Evolutionary conservation across 1,140 invertebrate species (phyloP).

Genomic region (Hyles euphorbiae): DNA sequence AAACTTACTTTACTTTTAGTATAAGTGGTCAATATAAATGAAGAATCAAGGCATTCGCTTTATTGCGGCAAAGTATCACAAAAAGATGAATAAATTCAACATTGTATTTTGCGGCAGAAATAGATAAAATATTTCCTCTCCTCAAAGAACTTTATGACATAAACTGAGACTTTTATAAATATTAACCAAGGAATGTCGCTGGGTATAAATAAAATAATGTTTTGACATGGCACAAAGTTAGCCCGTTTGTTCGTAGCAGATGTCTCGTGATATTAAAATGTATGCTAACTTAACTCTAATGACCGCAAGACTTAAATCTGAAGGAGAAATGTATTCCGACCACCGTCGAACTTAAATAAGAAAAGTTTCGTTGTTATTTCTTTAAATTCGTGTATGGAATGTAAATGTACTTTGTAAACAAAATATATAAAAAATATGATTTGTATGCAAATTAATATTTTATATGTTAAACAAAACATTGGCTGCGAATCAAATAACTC

Average conservation of each 20-base stretch:
- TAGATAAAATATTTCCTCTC: no score
- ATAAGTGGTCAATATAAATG: no score
- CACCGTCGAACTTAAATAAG: conserved; percentile 39
- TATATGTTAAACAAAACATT: not conserved
- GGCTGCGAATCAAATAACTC: not conserved
- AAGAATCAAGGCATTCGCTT: no score
- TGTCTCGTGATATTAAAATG: conserved; percentile 42
- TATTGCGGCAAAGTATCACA: no score
- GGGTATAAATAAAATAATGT: conserved; percentile 39
- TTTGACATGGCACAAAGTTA: conserved; percentile 36
- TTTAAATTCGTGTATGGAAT: conserved; percentile 15
- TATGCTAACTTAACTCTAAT: conserved; percentile 55
- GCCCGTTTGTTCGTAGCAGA: conserved; percentile 29
- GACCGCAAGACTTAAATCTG: conserved; percentile 53
- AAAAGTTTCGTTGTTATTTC: conserved; percentile 38
- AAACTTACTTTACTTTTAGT: no score
- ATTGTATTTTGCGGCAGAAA: no score
- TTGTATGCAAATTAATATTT: conserved; percentile 7
- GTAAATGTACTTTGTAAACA: conserved; percentile 20
- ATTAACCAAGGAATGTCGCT: not conserved
- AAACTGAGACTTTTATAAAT: not conserved
- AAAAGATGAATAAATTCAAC: no score
- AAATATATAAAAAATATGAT: conserved; percentile 1
- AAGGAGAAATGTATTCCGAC: conserved; percentile 37
- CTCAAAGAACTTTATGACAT: not conserved